These are phyloP conservation scores for Synanthedon formicaeformis DNA, from an alignment of 2,888 invertebrate genomes.

Conservation along the genomic window DNA sequence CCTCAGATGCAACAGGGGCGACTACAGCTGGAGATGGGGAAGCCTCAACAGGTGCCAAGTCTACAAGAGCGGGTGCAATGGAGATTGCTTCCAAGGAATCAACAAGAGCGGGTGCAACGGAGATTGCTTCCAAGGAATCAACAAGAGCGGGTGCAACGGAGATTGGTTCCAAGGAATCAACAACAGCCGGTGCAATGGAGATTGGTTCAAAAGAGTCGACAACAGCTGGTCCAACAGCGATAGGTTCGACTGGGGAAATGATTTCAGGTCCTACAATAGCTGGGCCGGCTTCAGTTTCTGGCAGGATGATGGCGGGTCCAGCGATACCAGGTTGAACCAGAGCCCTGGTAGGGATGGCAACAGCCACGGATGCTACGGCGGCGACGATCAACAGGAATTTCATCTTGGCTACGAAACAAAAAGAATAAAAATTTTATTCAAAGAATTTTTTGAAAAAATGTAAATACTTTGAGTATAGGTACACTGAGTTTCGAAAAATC, in stretches of 20 bases:
- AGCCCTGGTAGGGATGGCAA: conserved; percentile 6
- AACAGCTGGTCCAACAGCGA: conserved; percentile 5
- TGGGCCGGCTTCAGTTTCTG: neutral
- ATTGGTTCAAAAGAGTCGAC: conserved; percentile 1
- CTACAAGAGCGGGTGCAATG: conserved; percentile 9
- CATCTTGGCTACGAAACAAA: conserved; percentile 4
- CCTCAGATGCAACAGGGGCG: conserved; percentile 4
- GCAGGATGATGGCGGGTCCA: conserved; percentile 1
- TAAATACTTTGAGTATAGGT: too few species aligned
- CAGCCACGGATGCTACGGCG: conserved; percentile 13
- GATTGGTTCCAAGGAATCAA: conserved; percentile 6
- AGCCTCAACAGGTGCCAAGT: conserved; percentile 5
- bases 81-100: conserved; percentile 8
- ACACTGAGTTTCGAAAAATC: too few species aligned
- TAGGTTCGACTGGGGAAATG: conserved; percentile 7
- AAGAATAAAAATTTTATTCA: neutral
- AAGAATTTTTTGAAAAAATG: neutral
- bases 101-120: conserved; percentile 19
- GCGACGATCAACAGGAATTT: conserved; percentile 11
- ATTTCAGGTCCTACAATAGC: conserved; percentile 7
- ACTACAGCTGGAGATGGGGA: conserved; percentile 8
- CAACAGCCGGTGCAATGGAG: conserved; percentile 6
- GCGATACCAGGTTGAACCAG: neutral
- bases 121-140: conserved; percentile 9
- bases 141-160: conserved; percentile 7